Conservation (phyloP, 1,140 invertebrate species). For the Eubasilissa regina region DNA sequence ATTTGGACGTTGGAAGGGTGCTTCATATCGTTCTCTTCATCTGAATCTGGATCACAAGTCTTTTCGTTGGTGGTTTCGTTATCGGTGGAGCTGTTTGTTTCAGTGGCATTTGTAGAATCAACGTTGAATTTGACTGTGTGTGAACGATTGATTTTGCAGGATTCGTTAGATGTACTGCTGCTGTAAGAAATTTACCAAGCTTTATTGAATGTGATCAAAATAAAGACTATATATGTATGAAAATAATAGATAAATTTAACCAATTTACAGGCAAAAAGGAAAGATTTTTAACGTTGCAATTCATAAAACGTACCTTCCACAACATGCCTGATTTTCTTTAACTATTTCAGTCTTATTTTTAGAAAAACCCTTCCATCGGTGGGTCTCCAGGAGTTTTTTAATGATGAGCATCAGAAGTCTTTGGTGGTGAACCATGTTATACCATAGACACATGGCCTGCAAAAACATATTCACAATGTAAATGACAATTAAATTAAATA, state of each 20-base stretch:
- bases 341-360: slow-evolving; percentile 39
- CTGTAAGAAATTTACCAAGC: neutral
- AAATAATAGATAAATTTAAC: too few relatives aligned
- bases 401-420: slow-evolving; percentile 85
- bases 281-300: too few relatives aligned
- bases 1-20: slow-evolving; percentile 52
- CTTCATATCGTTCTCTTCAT: slow-evolving; percentile 51
- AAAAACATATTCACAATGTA: slow-evolving; percentile 35
- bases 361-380: slow-evolving; percentile 42
- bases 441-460: slow-evolving; percentile 89
- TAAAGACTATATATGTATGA: too few relatives aligned
- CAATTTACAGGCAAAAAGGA: too few relatives aligned
- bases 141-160: neutral
- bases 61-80: slow-evolving; percentile 22
- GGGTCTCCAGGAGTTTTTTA: slow-evolving; percentile 77
- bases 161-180: slow-evolving; percentile 10
- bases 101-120: neutral
- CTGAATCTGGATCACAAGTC: slow-evolving; percentile 36
- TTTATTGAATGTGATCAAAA: too few relatives aligned
- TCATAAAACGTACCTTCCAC: neutral
- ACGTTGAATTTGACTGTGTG: slow-evolving; percentile 45
- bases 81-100: slow-evolving; percentile 27
- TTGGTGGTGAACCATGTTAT: slow-evolving; percentile 89
- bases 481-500: too few relatives aligned
- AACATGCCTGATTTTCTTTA: neutral